Evolutionary conservation across 2,113 vertebrate genomes (phyloP), one percentile per base, ranked within the genome.

Genomic region (Peromyscus leucopus): DNA sequence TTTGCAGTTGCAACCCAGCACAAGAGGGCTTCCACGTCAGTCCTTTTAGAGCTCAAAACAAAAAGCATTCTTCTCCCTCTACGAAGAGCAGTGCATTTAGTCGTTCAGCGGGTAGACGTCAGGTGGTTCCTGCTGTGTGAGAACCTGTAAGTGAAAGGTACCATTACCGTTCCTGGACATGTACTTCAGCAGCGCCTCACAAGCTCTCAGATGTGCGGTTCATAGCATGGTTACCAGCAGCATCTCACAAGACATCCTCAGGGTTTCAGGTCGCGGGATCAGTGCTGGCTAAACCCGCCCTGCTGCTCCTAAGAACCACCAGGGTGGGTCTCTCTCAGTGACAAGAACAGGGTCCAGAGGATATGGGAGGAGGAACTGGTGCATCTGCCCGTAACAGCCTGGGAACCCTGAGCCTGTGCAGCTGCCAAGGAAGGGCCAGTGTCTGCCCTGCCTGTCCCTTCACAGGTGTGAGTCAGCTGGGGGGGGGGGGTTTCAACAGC

Each of bases 101-200:
- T 99, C 99, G 99, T 16, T 99, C 99, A 99, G 98, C 99, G 99
- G 42, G 98, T 98, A 19, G 99, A 99, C 4, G 98, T 98, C 97
- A 99, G 98, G 96, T 99, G 99, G 98, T 99, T 99, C 97, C 99
- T 99, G 94, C 99, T 99, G 98, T 99, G 99, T 90, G 99, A 99
- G 98, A 99, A 99, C 99, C 99, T 99, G 98, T 13, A 71, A 75
- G 42, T 39, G 48, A 74, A 19, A 67, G 31, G n/a, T 19, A n/a
- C 59, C 9, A 0, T 69, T 28, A 24, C 82, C 2, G 0, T 7
- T 67, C n/a, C 57, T 67, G 5, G 90, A 42, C 19, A n/a, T 26
- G 17, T 7, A 39, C 13, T 57, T 48, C 7, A 36, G 39, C 39
- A 48, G 61, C 48, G 12, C 17, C 48, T 21, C 39, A 19, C 71